Evolutionary conservation across 2,113 vertebrate genomes (phyloP).

Genomic region (Ceuthmochares aereus): DNA sequence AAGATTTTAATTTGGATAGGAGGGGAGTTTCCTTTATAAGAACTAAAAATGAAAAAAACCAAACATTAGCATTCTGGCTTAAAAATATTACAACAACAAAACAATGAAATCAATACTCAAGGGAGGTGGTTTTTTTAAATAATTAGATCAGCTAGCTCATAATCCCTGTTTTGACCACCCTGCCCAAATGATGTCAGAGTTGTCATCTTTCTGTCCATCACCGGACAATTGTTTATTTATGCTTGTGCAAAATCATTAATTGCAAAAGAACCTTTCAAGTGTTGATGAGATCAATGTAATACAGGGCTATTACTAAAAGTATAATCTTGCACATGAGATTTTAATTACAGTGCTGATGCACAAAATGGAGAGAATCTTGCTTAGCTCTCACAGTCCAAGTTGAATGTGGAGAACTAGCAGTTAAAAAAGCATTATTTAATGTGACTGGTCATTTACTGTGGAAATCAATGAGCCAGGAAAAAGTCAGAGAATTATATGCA

Average conservation of each 20-base stretch:
- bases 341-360: neutral
- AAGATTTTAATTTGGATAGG: neutral
- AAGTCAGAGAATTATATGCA: neutral
- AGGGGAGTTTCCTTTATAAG: neutral
- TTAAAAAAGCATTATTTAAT: neutral
- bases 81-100: neutral
- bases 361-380: neutral
- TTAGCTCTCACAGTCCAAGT: neutral
- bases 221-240: neutral
- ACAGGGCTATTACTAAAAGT: neutral
- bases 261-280: constrained; percentile 9
- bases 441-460: neutral
- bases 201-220: neutral
- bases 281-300: neutral
- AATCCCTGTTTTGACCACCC: neutral
- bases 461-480: neutral
- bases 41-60: neutral
- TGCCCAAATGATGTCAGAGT: neutral
- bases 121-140: too few species aligned
- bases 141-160: neutral
- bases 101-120: neutral
- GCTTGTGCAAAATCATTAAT: neutral
- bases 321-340: neutral
- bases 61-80: neutral
- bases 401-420: neutral